Conservation (phyloP, 2,113 vertebrate species). For the Mola mola region DNA sequence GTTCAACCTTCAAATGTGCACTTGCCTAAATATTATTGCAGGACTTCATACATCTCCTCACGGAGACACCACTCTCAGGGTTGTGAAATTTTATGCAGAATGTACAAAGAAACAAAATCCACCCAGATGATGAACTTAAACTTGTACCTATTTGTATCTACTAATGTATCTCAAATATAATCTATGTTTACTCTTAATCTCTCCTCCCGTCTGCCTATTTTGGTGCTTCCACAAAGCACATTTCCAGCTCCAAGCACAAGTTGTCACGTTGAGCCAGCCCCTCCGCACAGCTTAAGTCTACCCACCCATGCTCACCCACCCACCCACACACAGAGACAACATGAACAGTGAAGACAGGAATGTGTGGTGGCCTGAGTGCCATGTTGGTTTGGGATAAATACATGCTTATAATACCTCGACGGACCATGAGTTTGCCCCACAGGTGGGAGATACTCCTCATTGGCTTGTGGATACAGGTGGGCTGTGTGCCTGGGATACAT, state of each 20-base stretch:
- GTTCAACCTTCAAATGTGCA: not conserved
- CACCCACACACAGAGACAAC: not conserved
- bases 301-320: conserved; percentile 9
- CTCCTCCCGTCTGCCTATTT: conserved; percentile 28
- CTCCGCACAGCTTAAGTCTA: not conserved
- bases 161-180: not conserved
- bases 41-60: no score
- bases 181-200: not conserved
- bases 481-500: conserved; percentile 20
- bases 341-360: no score
- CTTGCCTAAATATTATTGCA: no score
- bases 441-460: conserved; percentile 38
- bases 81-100: no score
- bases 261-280: conserved; percentile 44
- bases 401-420: not conserved
- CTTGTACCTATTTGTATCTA: no score
- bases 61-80: no score
- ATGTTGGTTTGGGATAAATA: conserved; percentile 16
- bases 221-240: conserved; percentile 36
- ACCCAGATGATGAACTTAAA: no score
- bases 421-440: conserved; percentile 50
- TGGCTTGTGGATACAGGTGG: conserved; percentile 47
- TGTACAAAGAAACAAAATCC: no score
- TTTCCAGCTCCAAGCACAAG: conserved; percentile 61
- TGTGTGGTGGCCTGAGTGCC: not conserved